phyloP scores from a whole-genome alignment of 2,797 vertebrate species.

The Erethizon dorsatum region DNA sequence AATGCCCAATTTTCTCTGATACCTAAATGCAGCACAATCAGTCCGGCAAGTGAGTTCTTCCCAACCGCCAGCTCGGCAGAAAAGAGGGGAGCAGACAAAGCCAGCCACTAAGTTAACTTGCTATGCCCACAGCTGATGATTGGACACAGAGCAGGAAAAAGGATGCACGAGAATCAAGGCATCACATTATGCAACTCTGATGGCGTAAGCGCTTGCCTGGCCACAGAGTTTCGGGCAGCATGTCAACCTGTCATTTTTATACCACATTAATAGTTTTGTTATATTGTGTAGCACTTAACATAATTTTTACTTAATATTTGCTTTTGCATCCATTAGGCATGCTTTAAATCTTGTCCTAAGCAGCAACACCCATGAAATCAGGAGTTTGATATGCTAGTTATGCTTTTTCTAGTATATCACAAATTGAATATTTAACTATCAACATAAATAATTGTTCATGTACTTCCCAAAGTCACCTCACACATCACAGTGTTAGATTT shows the following conservation, averaged over 20 bases:
- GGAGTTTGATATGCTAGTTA: not conserved
- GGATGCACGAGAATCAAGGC: not conserved
- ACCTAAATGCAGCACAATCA: not conserved
- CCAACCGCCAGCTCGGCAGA: not conserved
- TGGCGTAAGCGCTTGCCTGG: no score
- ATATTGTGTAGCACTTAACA: not conserved
- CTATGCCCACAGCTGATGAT: not conserved
- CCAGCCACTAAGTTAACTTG: not conserved
- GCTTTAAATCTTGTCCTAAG: conserved; percentile 27
- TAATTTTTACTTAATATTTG: conserved; percentile 20
- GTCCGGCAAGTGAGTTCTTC: not conserved
- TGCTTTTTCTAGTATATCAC: not conserved
- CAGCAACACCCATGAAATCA: not conserved
- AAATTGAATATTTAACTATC: not conserved
- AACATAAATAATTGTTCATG: not conserved
- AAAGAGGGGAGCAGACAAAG: not conserved
- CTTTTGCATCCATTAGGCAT: not conserved
- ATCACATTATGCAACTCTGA: not conserved
- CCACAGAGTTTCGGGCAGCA: not conserved
- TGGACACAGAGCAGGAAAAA: not conserved
- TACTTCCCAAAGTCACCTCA: not conserved
- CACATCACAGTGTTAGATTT: fast-evolving
- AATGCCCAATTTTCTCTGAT: not conserved
- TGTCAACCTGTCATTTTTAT: not conserved
- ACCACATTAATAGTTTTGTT: not conserved